Conservation (phyloP, 2,888 invertebrate species). For the Aphidoletes aphidimyza region DNA sequence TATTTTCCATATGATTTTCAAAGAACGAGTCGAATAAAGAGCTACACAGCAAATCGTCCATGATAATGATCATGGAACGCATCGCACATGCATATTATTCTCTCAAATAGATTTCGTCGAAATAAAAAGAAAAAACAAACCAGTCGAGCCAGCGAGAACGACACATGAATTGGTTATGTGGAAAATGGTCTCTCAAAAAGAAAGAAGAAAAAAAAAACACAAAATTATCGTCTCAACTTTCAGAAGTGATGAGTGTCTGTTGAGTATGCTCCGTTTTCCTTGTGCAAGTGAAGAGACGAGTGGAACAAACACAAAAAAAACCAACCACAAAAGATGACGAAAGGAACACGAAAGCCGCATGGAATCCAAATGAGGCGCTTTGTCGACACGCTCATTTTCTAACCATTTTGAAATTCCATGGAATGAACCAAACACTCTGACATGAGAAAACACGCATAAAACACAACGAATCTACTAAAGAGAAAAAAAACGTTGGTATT, state of each 20-base stretch:
- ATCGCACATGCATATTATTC: conserved; percentile 50
- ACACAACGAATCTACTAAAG: not conserved
- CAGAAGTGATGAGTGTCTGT: conserved; percentile 23
- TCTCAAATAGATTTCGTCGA: conserved; percentile 35
- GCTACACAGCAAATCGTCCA: no score
- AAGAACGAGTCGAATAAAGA: not conserved
- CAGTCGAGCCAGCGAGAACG: not conserved
- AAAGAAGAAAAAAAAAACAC: no score
- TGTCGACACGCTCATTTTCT: conserved; percentile 53
- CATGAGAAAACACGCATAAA: not conserved
- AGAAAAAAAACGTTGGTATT: not conserved
- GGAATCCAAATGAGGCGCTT: conserved; percentile 54
- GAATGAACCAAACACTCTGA: conserved; percentile 1
- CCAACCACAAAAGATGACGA: conserved; percentile 10
- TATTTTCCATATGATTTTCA: conserved; percentile 33
- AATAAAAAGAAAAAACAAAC: not conserved
- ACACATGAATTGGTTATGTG: conserved; percentile 16
- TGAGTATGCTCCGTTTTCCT: not conserved
- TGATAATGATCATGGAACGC: conserved; percentile 37
- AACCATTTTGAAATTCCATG: conserved; percentile 40
- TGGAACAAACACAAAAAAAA: no score
- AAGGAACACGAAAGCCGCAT: conserved; percentile 26
- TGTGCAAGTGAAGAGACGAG: conserved; percentile 23
- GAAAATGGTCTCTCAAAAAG: no score
- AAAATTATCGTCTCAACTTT: conserved; percentile 49